A percentile compares a stretch with the other conserved stretches of the same genome.
These are phyloP conservation scores for Phoenoteleia sp. DNA, from an alignment of 2,888 invertebrate genomes.

Conservation along the genomic window DNA sequence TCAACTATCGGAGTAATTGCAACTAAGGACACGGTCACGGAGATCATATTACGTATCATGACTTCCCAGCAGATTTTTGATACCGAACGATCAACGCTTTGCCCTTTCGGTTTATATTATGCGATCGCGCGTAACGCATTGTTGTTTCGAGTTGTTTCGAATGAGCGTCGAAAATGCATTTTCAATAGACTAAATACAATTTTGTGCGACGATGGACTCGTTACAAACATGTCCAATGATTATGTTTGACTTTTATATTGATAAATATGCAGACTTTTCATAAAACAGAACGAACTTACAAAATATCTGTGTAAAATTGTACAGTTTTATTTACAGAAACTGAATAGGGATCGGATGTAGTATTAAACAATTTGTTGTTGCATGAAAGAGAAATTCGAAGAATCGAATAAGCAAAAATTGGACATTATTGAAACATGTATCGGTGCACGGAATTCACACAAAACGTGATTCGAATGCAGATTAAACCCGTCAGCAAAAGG, in stretches of 20 bases:
- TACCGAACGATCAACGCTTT: conserved; percentile 25
- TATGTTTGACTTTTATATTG: neutral
- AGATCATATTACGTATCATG: conserved; percentile 35
- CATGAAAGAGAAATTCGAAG: no score
- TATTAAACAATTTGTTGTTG: no score
- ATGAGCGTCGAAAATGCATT: conserved; percentile 26
- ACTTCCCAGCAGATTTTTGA: neutral
- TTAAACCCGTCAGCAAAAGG: conserved; percentile 85
- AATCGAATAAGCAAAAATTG: no score
- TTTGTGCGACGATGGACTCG: neutral
- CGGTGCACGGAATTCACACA: neutral
- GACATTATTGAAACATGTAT: neutral
- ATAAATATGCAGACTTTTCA: neutral
- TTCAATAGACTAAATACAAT: conserved; percentile 4
- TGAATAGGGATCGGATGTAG: no score
- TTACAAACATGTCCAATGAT: neutral
- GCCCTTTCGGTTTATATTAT: conserved; percentile 1
- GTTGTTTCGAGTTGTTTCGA: conserved; percentile 5
- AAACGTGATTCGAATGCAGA: conserved; percentile 38
- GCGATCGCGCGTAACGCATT: neutral
- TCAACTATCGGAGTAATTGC: conserved; percentile 33
- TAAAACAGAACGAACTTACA: no score
- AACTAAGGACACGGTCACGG: conserved; percentile 38
- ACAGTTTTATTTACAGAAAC: no score
- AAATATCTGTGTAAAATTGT: no score